A percentile compares a stretch with the other conserved stretches of the same genome.
These are phyloP conservation scores for Eptesicus fuscus DNA, from an alignment of 2,113 vertebrate species.

Conservation along the genomic window DNA sequence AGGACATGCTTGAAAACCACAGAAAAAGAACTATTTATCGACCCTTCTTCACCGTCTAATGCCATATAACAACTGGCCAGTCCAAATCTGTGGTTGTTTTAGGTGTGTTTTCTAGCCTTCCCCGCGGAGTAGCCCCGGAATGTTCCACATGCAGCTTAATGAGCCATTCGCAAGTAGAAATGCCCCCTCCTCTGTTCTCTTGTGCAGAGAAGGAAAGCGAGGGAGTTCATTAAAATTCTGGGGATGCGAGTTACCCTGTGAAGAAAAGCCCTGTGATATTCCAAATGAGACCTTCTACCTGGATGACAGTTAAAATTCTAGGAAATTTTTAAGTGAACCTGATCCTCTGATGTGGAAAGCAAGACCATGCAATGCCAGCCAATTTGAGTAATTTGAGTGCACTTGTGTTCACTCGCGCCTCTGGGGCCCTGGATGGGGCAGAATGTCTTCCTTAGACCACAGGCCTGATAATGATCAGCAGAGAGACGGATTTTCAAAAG, in stretches of 20 bases:
- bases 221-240: conserved; percentile 1
- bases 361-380: neutral
- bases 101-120: neutral
- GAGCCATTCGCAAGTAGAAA: neutral
- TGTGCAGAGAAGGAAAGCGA: neutral
- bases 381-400: neutral
- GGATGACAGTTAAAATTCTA: neutral
- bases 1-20: neutral
- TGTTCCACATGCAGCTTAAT: neutral
- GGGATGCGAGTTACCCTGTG: neutral
- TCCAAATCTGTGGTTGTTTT: neutral
- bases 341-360: neutral
- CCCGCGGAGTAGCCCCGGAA: neutral
- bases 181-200: neutral
- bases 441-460: neutral
- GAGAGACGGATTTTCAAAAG: neutral
- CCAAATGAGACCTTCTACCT: neutral
- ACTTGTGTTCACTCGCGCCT: neutral
- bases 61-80: neutral
- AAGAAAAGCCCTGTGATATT: conserved; percentile 13
- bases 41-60: neutral
- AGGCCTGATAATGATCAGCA: neutral
- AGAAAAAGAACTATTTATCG: neutral
- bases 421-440: neutral
- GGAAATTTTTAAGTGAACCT: neutral